Base-by-base conservation (phyloP, 2,113 vertebrate species). In the Antennarius striatus region DNA sequence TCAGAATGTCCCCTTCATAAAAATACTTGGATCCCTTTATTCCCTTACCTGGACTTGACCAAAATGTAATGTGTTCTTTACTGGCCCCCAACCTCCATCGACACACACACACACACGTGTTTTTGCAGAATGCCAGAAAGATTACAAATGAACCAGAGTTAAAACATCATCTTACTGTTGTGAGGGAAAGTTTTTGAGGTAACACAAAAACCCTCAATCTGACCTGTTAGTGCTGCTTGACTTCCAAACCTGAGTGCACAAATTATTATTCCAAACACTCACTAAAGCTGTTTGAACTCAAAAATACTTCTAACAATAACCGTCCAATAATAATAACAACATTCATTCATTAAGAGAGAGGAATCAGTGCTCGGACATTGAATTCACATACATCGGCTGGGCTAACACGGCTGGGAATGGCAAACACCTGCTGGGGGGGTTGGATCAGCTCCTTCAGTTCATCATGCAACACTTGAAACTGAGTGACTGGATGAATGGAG, bases 391-490 rank as follows among this genome's bases (percentile, higher is more conserved):
- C 17, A 9, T 40, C 15, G 60, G 22, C 40, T 22, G 29, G 14
- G 17, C 46, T n/a, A 40, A 52, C 62, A 73, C 52, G n/a, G 36
- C 49, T 32, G 22, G 15, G 15, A 55, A 57, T 42, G 42, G 57
- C 29, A 73, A 56, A 53, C 49, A 46, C 10, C 47, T 16, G 40
- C 58, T 63, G 51, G 16, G n/a, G 6, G 14, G 10, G n/a, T 77
- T 53, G 58, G 56, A 83, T 48, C 56, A 68, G 56, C 56, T 74
- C 46, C 15, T 57, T 56, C 10, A 16, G 54, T 61, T 63, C 8
- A 54, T 56, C 67, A 70, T 76, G 64, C 53, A 80, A 78, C 73
- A 75, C 43, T 54, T 79, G 28, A 47, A 32, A 46, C 16, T 46
- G 52, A 57, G 62, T 36, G 15, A 69, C 30, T 22, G 54, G 12